A percentile compares a stretch with the other conserved stretches of the same genome.
Conservation (phyloP, 2,113 vertebrate species). For the Orientallactaga bullata region DNA sequence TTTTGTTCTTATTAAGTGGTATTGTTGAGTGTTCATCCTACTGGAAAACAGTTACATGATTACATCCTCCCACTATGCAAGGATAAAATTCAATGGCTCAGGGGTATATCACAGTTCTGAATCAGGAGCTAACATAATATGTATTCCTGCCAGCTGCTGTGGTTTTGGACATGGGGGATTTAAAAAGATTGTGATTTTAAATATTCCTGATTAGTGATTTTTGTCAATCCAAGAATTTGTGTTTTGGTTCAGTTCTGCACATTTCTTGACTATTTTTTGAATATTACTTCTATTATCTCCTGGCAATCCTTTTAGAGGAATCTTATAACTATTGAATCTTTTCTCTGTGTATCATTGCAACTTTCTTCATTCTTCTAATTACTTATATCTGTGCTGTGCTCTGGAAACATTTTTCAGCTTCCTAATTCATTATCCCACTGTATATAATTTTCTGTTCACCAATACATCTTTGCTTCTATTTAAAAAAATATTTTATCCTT, state of each 20-base stretch:
- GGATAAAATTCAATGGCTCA: not conserved
- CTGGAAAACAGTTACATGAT: slow-evolving; percentile 18
- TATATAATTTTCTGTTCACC: not conserved
- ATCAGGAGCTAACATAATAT: not conserved
- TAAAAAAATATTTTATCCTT: slow-evolving; percentile 23
- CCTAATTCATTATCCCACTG: not conserved
- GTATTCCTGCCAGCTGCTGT: not conserved
- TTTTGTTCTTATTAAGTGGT: not conserved
- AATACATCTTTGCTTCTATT: not conserved
- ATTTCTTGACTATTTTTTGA: slow-evolving; percentile 44
- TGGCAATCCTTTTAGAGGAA: slow-evolving; percentile 34
- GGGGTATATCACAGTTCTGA: not conserved
- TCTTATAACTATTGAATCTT: slow-evolving; percentile 24
- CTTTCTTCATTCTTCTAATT: slow-evolving; percentile 44
- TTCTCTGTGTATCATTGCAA: not conserved
- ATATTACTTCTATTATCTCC: slow-evolving; percentile 50
- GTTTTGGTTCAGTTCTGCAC: slow-evolving; percentile 50
- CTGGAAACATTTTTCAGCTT: slow-evolving; percentile 56
- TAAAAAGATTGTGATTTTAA: not conserved
- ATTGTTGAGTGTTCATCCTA: not conserved
- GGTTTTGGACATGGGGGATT: not conserved
- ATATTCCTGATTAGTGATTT: not conserved
- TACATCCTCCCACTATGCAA: not conserved
- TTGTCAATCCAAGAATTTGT: slow-evolving; percentile 32
- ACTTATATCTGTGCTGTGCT: slow-evolving; percentile 53